Percentiles rank a stretch among this genome's conserved stretches.
phyloP scores from a whole-genome alignment of 2,888 invertebrate genomes.

The Microplitis manilae region DNA sequence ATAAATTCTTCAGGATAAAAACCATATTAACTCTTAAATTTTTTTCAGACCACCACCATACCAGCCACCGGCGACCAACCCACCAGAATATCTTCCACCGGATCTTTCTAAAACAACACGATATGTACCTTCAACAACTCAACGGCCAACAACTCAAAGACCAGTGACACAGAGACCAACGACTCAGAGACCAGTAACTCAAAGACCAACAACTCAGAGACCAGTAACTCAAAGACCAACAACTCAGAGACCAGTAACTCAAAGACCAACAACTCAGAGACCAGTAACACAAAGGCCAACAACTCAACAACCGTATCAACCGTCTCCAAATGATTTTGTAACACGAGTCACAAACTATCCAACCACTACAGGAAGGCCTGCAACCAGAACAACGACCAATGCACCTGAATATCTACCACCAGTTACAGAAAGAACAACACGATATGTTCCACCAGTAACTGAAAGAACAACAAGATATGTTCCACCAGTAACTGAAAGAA shows the following conservation, averaged over 20 bases:
- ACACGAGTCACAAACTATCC: slow-evolving; percentile 32
- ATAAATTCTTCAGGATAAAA: neutral
- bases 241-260: slow-evolving; percentile 14
- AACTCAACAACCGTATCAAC: slow-evolving; percentile 21
- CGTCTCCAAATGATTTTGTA: neutral
- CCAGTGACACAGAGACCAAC: slow-evolving; percentile 20
- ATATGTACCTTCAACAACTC: slow-evolving; percentile 15
- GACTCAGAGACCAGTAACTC: neutral
- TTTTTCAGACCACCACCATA: slow-evolving; percentile 14
- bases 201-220: slow-evolving; percentile 25
- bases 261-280: slow-evolving; percentile 25
- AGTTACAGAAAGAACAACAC: slow-evolving; percentile 37
- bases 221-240: slow-evolving; percentile 26
- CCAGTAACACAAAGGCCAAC: slow-evolving; percentile 25
- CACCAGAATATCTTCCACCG: slow-evolving; percentile 40
- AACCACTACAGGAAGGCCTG: slow-evolving; percentile 17
- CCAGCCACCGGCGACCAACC: slow-evolving; percentile 34
- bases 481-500: slow-evolving; percentile 37
- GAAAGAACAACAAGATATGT: slow-evolving; percentile 21
- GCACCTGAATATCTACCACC: slow-evolving; percentile 27
- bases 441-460: slow-evolving; percentile 40
- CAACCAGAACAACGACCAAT: slow-evolving; percentile 29
- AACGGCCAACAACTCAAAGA: slow-evolving; percentile 36
- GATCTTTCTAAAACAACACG: slow-evolving; percentile 15
- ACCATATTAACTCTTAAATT: slow-evolving; percentile 29